Base-by-base conservation (phyloP, 2,113 vertebrate genomes). In the Psammodynastes pulverulentus region DNA sequence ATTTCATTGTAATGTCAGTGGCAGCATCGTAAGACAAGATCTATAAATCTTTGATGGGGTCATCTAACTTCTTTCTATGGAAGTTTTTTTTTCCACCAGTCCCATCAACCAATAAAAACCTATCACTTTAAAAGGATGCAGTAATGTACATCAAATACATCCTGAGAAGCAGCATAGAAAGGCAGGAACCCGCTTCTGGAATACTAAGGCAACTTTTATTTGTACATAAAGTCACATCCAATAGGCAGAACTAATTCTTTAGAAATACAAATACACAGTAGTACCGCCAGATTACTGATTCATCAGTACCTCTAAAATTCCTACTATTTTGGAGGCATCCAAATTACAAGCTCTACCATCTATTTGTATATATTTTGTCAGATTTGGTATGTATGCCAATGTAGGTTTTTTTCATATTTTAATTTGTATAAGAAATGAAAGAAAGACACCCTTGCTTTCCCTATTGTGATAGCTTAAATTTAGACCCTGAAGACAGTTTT, bases 271-370 rank as follows among this genome's bases (percentile, higher is more conserved):
- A 62, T 39, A 29, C 24, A 13, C 85, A 89, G 23, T 91, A 34
- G 29, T 79, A 12, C 52, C 21, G 56, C 9, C 39, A 58, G 8
- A 86, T 6, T 62, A 9, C 1, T 49, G 29, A 79, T 7, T 8
- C 5, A 49, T 2, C 48, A 0, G 0, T 43, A 0, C 26, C 0
- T 0, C 2, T 5, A 10, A n/a, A 0, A 26, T 0, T 12, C 52
- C 5, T 89, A 51, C 67, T 19, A 0, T 62, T 92, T 9, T 90
- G 13, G 29, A 1, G 46, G 0, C 0, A 58, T 1, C 13, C 3
- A 19, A 53, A 21, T 67, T 53, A 24, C 34, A 90, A 6, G 62
- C 45, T 17, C 29, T 15, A 17, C 26, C 62, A 67, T 15, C 29
- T 48, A 62, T 43, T 13, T 79, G 19, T 34, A 53, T 45, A 13